These are phyloP conservation scores for Pheosia tremula DNA, from an alignment of 2,888 invertebrate species.

Conservation along the genomic window DNA sequence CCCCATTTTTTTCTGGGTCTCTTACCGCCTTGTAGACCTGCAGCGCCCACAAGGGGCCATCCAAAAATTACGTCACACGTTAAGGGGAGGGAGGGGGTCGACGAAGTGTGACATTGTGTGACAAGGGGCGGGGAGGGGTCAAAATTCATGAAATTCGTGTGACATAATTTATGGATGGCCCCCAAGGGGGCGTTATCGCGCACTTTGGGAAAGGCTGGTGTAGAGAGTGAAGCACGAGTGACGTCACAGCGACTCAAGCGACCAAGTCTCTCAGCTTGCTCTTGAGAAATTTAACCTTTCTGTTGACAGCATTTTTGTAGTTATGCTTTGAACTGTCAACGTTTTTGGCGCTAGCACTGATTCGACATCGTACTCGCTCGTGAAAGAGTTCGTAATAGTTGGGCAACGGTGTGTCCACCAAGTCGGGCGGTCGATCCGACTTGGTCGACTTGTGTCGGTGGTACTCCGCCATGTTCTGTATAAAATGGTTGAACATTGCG, in stretches of 20 bases:
- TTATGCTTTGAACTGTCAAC: constrained; percentile 56
- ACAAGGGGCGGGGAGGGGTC: no score
- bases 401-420: constrained; percentile 73
- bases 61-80: no score
- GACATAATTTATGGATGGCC: no score
- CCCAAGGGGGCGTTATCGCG: no score
- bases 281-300: constrained; percentile 69
- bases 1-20: no score
- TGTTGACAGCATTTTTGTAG: constrained; percentile 75
- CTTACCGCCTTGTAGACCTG: no score
- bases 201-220: no score
- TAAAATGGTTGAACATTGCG: constrained; percentile 92
- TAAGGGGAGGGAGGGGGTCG: no score
- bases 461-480: constrained; percentile 78
- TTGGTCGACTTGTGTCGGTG: constrained; percentile 17
- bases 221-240: no score
- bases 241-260: constrained; percentile 40
- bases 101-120: no score
- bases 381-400: constrained; percentile 75
- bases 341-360: constrained; percentile 42
- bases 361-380: constrained; percentile 54
- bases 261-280: constrained; percentile 74
- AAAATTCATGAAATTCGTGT: no score
- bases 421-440: constrained; percentile 13
- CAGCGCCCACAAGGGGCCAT: no score